A percentile compares a stretch with the other conserved stretches of the same genome.
Evolutionary conservation across 2,888 invertebrate species (phyloP).

Genomic region (Polia nebulosa): DNA sequence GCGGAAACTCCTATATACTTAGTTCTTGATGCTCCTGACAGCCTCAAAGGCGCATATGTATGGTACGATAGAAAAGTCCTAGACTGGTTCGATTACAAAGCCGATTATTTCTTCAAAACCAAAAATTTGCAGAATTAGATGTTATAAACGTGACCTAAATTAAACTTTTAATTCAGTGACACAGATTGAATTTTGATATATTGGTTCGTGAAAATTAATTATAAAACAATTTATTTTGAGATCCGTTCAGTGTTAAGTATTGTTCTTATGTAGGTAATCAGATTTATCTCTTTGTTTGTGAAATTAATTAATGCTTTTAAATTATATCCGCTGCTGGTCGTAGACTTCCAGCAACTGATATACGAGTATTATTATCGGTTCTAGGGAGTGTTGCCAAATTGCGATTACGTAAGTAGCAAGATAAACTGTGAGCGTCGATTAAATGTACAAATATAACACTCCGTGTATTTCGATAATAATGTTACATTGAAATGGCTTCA

Average conservation of each 20-base stretch:
- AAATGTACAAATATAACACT: background rate
- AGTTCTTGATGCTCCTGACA: constrained; percentile 88
- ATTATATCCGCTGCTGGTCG: constrained; percentile 16
- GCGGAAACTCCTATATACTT: constrained; percentile 90
- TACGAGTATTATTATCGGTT: background rate
- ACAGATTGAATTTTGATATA: constrained; percentile 5
- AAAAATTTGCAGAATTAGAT: constrained; percentile 48
- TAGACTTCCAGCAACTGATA: background rate
- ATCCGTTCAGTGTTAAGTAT: constrained; percentile 6
- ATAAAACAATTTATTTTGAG: constrained; percentile 21
- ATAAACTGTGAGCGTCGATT: background rate
- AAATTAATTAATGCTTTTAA: constrained; percentile 28
- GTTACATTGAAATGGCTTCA: background rate
- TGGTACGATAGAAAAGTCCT: constrained; percentile 91
- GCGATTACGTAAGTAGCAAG: background rate
- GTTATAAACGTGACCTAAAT: background rate
- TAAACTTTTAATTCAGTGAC: constrained; percentile 8
- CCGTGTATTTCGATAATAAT: background rate
- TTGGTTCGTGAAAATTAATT: constrained; percentile 27
- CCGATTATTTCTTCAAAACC: constrained; percentile 79
- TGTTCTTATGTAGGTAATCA: constrained; percentile 11
- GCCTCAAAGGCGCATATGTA: constrained; percentile 92
- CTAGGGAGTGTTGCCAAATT: background rate
- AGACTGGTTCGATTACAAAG: constrained; percentile 89
- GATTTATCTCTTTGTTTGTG: constrained; percentile 31